These are phyloP conservation scores for Grallaria varia DNA, from an alignment of 2,113 vertebrate species.

Conservation along the genomic window DNA sequence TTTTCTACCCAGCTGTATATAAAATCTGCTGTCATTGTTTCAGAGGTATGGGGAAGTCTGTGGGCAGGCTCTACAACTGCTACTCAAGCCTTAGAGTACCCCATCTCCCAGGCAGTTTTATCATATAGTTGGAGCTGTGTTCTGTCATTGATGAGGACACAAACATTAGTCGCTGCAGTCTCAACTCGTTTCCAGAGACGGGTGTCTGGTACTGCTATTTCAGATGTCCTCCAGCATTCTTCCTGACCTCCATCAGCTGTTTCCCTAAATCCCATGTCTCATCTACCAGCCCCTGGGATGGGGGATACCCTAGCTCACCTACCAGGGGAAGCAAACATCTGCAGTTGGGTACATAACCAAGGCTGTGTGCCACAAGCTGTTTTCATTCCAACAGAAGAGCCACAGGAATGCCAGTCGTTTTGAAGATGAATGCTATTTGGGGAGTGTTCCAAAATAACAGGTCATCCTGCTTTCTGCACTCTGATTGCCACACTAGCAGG, in stretches of 20 bases:
- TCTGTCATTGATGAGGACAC: background rate
- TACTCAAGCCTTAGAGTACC: background rate
- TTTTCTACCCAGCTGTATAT: background rate
- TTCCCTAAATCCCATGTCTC: background rate
- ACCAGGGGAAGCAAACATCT: background rate
- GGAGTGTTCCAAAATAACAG: constrained; percentile 4
- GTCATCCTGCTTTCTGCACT: background rate
- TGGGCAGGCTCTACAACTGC: background rate
- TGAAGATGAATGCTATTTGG: background rate
- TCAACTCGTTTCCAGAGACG: background rate
- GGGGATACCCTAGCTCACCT: background rate
- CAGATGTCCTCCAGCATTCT: background rate
- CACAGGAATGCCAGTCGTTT: background rate
- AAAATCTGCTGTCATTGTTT: background rate
- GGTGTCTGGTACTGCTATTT: background rate
- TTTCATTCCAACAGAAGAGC: background rate
- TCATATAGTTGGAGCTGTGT: background rate
- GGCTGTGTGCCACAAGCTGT: background rate
- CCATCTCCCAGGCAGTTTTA: background rate
- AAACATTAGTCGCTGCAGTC: background rate
- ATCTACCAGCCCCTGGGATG: background rate
- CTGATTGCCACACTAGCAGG: background rate
- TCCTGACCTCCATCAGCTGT: background rate
- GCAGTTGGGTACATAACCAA: background rate
- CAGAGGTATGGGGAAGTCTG: background rate